Base-by-base conservation (phyloP, 2,113 vertebrate species). In the Scomber japonicus region DNA sequence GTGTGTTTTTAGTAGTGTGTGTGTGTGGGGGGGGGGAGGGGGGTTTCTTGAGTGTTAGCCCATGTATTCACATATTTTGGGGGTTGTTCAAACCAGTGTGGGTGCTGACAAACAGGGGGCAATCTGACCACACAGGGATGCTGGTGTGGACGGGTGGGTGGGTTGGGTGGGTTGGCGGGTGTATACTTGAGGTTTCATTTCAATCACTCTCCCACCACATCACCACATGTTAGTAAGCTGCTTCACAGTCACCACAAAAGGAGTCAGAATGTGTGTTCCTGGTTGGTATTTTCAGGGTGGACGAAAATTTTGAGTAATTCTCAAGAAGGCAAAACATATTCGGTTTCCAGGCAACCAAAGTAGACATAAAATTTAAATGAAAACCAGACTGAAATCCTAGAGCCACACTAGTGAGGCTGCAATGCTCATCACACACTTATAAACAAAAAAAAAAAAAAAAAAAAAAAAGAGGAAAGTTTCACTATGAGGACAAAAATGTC, bases 201-300 rank as follows among this genome's bases (percentile, higher is more conserved):
- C 50, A 60, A 62, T 51, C 49, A 51, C 55, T 62, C 67, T 63
- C 49, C 49, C 53, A 71, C 63, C 53, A 60, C 46, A 50, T 78
- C 59, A 54, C 21, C 51, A 9, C 19, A 11, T 27, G 19, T 53
- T 2, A 51, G 31, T 40, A 40, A 6, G 17, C 53, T 51, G 56
- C 73, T 65, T 63, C 63, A 64, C 14, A 21, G 45, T 44, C 35
- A 12, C 4, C 40, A 46, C 21, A 44, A 17, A 27, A 46, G n/a
- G 44, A 8, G 15, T n/a, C 50, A 1, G 45, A 14, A 17, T 19
- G 0, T 19, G 0, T 30, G 24, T 66, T 53, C 8, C 27, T 51
- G 46, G 16, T 40, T 70, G 31, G 35, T 46, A 6, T 40, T 60
- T 2, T 27, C 24, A 27, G 31, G 35, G 30, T 53, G 14, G 55